A percentile compares a stretch with the other conserved stretches of the same genome.
These are phyloP conservation scores for Myotis brandtii DNA, from an alignment of 2,113 vertebrate species.

Conservation along the genomic window DNA sequence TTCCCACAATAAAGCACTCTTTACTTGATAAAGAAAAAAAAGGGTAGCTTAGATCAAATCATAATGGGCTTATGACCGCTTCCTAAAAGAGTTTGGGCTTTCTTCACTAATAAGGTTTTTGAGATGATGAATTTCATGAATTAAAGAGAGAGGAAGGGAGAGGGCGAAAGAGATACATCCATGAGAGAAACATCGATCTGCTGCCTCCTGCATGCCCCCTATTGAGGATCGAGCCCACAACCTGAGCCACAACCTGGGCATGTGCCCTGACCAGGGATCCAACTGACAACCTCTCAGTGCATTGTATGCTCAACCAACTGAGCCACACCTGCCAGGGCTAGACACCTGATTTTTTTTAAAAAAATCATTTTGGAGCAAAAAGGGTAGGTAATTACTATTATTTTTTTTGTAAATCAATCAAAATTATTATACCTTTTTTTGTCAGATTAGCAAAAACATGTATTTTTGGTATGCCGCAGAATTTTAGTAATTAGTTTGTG, in stretches of 20 bases:
- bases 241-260: not conserved
- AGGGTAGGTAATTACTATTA: too few relatives aligned
- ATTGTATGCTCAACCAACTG: not conserved
- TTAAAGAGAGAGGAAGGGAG: too few relatives aligned
- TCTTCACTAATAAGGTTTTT: slow-evolving; percentile 42
- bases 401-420: not conserved
- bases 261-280: not conserved
- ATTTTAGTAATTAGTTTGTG: not conserved
- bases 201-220: too few relatives aligned
- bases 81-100: slow-evolving; percentile 8
- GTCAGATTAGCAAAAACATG: not conserved
- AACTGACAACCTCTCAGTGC: not conserved
- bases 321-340: not conserved
- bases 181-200: too few relatives aligned
- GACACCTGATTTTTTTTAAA: not conserved
- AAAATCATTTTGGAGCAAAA: too few relatives aligned
- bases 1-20: not conserved
- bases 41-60: not conserved
- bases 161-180: too few relatives aligned
- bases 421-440: not conserved
- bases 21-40: not conserved
- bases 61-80: not conserved
- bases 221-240: too few relatives aligned
- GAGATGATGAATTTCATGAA: not conserved
- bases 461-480: not conserved